Evolutionary conservation across 2,888 invertebrate species (phyloP).

Genomic region (Acanthosoma haemorrhoidale): DNA sequence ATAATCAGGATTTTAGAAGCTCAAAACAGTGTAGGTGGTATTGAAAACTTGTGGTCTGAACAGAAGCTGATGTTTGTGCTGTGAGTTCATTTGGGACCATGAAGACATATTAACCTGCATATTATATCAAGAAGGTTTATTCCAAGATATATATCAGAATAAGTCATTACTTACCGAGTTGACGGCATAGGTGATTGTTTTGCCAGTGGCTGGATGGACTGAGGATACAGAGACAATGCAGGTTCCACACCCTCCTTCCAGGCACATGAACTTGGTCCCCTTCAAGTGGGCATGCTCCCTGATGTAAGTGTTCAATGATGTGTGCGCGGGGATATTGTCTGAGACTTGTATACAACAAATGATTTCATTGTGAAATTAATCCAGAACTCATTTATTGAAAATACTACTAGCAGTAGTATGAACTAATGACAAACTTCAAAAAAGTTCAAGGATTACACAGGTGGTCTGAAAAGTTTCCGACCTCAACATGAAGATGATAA

Average conservation of each 20-base stretch:
- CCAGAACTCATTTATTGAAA: too few relatives aligned
- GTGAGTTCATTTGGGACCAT: too few relatives aligned
- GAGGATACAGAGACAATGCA: conserved; percentile 50
- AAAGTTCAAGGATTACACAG: too few relatives aligned
- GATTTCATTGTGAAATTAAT: neutral
- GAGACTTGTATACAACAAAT: conserved; percentile 28
- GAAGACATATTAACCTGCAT: too few relatives aligned
- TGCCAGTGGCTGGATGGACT: conserved; percentile 37
- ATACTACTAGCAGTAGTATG: neutral
- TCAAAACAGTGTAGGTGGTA: too few relatives aligned
- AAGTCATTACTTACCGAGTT: conserved; percentile 41
- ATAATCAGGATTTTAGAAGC: too few relatives aligned
- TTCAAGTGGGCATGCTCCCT: conserved; percentile 56
- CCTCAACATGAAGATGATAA: too few relatives aligned
- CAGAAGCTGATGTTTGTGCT: too few relatives aligned
- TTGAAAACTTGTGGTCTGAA: too few relatives aligned
- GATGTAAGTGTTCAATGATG: conserved; percentile 59
- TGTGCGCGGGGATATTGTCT: conserved; percentile 48
- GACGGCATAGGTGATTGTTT: conserved; percentile 33
- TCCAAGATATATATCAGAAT: too few relatives aligned
- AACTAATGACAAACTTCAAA: neutral
- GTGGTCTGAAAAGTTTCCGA: too few relatives aligned
- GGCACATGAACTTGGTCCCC: conserved; percentile 67
- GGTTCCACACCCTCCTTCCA: conserved; percentile 67
- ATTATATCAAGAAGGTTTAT: too few relatives aligned